Evolutionary conservation across 2,113 vertebrate genomes (phyloP).

Genomic region (Anoplopoma fimbria): DNA sequence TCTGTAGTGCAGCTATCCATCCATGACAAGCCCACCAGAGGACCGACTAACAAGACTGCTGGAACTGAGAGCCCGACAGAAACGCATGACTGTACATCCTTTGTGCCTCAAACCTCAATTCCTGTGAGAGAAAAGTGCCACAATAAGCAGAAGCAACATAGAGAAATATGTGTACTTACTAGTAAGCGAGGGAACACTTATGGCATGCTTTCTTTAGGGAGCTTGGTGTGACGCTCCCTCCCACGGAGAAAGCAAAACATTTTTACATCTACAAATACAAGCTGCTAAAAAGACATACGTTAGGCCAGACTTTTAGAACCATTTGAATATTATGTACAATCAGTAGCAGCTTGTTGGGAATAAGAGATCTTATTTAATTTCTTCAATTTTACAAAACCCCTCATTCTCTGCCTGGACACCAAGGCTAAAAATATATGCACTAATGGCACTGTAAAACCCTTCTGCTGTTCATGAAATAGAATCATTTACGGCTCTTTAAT

Average conservation of each 20-base stretch:
- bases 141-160: neutral
- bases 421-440: conserved; percentile 21
- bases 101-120: conserved; percentile 42
- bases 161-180: neutral
- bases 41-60: conserved; percentile 39
- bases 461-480: conserved; percentile 24
- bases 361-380: neutral
- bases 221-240: neutral
- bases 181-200: conserved; percentile 11
- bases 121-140: conserved; percentile 8
- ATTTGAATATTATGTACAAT: neutral
- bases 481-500: conserved; percentile 32
- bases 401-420: neutral
- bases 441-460: conserved; percentile 4
- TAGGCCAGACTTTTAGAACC: neutral
- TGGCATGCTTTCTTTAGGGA: conserved; percentile 3
- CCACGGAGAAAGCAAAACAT: conserved; percentile 3
- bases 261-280: conserved; percentile 22
- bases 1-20: conserved; percentile 55
- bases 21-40: conserved; percentile 61
- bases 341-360: conserved; percentile 4
- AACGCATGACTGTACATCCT: conserved; percentile 43
- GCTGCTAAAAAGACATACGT: neutral
- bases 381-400: conserved; percentile 15
- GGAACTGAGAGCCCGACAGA: conserved; percentile 17